phyloP scores from a whole-genome alignment of 2,113 vertebrate species.

The Bothrops jararaca region DNA sequence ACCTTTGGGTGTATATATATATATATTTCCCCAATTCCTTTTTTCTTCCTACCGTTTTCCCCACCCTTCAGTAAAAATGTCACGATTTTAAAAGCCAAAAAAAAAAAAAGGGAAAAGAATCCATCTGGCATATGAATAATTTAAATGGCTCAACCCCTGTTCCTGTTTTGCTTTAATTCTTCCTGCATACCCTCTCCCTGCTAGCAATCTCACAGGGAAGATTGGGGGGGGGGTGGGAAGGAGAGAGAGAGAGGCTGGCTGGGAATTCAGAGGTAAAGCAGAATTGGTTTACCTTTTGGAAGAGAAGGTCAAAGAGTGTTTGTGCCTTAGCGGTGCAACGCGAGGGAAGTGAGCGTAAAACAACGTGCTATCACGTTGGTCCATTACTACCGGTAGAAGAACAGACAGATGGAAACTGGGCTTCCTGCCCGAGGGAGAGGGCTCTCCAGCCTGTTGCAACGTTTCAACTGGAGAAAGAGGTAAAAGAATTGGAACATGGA shows the following conservation, averaged over 20 bases:
- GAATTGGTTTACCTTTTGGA: conserved; percentile 33
- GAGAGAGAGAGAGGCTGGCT: conserved; percentile 10
- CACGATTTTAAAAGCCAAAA: conserved; percentile 61
- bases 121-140: conserved; percentile 99
- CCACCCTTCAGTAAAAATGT: not conserved
- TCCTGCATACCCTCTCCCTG: conserved; percentile 60
- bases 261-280: conserved; percentile 73
- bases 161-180: conserved; percentile 90
- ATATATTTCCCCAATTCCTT: not conserved
- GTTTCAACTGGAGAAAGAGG: not conserved
- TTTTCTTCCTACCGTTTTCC: conserved; percentile 50
- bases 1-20: conserved; percentile 18
- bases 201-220: conserved; percentile 46
- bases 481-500: not conserved
- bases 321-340: not conserved
- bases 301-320: fast-evolving
- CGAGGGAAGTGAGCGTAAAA: not conserved
- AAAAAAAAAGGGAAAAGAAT: conserved; percentile 89
- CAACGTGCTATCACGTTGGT: not conserved
- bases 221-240: conserved; percentile 42
- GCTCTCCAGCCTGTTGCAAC: not conserved
- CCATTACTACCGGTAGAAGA: not conserved
- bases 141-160: conserved; percentile 98
- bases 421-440: not conserved
- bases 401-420: not conserved